Evolutionary conservation across 2,797 vertebrate species (phyloP), one percentile per base, ranked within the genome.

Genomic region (Cichlasoma orientale): DNA sequence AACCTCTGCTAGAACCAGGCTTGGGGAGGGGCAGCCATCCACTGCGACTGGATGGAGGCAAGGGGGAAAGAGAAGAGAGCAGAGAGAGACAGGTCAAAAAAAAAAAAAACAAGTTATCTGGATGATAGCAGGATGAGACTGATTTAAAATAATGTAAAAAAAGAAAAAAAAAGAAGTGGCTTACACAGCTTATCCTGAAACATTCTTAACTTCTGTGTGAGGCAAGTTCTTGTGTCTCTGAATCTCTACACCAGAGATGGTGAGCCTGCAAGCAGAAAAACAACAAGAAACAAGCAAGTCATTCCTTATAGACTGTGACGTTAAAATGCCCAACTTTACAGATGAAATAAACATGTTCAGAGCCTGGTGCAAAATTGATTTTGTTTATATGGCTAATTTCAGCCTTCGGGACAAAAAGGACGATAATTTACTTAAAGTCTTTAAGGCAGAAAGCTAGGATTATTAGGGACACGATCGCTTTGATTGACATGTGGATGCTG

Each of bases 381-480:
- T 47, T 27, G 9, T 0, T 66, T 19, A 18, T 1, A 47, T 41
- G 38, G 38, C 10, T 47, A 47, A 27, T 66, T 47, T 44, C 14
- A 66, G 21, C 38, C 14, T 47, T 66, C 6, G 4, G 25, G 61
- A 66, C 61, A 66, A 47, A 27, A 47, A 14, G 44, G 61, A 66
- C 38, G 44, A 47, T 27, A 47, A 66, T 47, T 19, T 25, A 25
- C 10, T 41, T 41, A 12, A 44, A 3, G 38, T 44, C 47, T 66
- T 66, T 27, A 27, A 66, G 11, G 9, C 44, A 23, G 23, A 63
- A 44, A 44, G 14, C 41, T 16, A 16, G 14, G 41, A 7, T 47
- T 47, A 47, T 47, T 47, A 47, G 6, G 0, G 0, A 1, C 38
- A 47, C 13, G 1, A 7, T 47, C 18, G 8, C 9, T 66, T 47